phyloP scores from a whole-genome alignment of 2,113 vertebrate species.

The Perca fluviatilis region DNA sequence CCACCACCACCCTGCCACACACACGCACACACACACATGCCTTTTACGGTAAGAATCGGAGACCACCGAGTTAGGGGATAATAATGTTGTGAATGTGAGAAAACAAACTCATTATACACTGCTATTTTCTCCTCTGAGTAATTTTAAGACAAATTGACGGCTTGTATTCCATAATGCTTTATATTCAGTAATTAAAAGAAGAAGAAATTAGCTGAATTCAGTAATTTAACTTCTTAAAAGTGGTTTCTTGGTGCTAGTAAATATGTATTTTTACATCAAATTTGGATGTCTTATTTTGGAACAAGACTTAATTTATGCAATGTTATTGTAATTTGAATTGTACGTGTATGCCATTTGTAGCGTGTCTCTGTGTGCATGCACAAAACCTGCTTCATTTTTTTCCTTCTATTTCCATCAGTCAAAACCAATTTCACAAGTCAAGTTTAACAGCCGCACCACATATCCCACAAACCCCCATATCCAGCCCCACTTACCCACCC shows the following conservation, averaged over 20 bases:
- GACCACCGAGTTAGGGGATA: constrained; percentile 56
- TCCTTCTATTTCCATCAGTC: constrained; percentile 51
- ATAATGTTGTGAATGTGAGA: constrained; percentile 54
- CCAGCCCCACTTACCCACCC: constrained; percentile 37
- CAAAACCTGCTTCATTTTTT: constrained; percentile 8
- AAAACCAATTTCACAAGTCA: constrained; percentile 50
- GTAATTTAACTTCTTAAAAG: not conserved
- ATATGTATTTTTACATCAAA: not conserved
- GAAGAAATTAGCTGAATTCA: not conserved
- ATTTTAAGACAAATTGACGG: constrained; percentile 25
- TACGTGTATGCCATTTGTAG: not conserved
- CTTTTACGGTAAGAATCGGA: constrained; percentile 66
- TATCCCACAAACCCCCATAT: constrained; percentile 71
- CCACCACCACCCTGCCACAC: constrained; percentile 57
- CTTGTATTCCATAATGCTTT: constrained; percentile 1
- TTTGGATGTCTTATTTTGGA: not conserved
- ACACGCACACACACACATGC: not conserved
- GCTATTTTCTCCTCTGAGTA: constrained; percentile 15
- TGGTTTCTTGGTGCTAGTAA: not conserved
- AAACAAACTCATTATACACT: constrained; percentile 49
- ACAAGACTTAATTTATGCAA: not conserved
- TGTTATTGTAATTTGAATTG: not conserved
- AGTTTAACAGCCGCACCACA: constrained; percentile 65
- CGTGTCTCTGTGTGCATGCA: not conserved
- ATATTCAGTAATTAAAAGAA: not conserved